These are phyloP conservation scores for Bombus soroeensis DNA, from an alignment of 1,140 invertebrate genomes.

Conservation along the genomic window DNA sequence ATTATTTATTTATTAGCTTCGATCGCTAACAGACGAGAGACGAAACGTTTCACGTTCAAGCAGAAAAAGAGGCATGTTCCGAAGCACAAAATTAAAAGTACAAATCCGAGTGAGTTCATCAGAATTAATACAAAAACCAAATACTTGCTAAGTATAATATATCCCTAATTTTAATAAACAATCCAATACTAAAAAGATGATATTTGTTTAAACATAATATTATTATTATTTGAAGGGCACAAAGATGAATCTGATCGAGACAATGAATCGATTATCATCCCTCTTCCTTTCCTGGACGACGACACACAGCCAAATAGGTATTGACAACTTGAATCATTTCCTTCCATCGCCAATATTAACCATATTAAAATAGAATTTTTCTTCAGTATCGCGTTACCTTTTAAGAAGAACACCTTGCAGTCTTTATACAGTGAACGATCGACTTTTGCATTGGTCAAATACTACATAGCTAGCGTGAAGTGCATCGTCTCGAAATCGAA, in stretches of 20 bases:
- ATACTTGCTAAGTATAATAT: background rate
- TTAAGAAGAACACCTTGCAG: conserved; percentile 80
- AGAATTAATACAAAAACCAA: background rate
- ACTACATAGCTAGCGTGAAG: conserved; percentile 82
- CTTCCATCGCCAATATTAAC: background rate
- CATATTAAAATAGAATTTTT: background rate
- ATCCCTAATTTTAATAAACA: background rate
- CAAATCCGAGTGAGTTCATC: background rate
- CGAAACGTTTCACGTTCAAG: background rate
- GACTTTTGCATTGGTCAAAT: conserved; percentile 84
- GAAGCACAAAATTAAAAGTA: conserved; percentile 20
- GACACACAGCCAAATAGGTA: conserved; percentile 77
- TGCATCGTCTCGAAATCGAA: conserved; percentile 80
- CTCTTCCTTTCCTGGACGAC: conserved; percentile 83
- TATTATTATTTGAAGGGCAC: conserved; percentile 1
- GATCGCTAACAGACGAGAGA: background rate
- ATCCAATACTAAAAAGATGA: background rate
- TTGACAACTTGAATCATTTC: conserved; percentile 18
- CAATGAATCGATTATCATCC: conserved; percentile 65
- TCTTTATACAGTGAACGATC: conserved; percentile 83
- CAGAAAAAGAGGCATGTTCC: background rate
- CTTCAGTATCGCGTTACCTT: conserved; percentile 81
- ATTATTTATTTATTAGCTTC: conserved; percentile 7
- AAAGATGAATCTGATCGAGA: background rate
- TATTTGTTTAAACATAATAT: too few relatives aligned